A percentile compares a stretch with the other conserved stretches of the same genome.
phyloP scores from a whole-genome alignment of 2,888 invertebrate species.

The Metellina segmentata region DNA sequence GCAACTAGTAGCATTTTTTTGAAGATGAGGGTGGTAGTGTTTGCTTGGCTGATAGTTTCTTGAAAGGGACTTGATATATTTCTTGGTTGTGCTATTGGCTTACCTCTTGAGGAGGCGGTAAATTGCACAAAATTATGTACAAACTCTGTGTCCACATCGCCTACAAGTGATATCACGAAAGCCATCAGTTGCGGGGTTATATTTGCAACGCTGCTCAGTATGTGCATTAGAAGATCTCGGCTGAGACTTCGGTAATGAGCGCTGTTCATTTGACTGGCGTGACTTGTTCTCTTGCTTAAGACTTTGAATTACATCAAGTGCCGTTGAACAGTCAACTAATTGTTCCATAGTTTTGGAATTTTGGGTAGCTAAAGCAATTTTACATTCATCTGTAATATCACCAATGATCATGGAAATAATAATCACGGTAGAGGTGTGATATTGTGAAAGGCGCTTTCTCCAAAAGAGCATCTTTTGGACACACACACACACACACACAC shows the following conservation, averaged over 20 bases:
- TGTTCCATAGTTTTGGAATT: slow-evolving; percentile 12
- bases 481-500: too few relatives aligned
- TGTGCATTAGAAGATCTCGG: background rate
- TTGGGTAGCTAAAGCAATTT: slow-evolving; percentile 9
- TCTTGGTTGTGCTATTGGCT: too few relatives aligned
- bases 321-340: slow-evolving; percentile 9
- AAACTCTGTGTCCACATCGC: background rate
- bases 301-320: background rate
- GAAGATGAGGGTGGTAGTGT: too few relatives aligned
- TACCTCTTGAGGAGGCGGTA: too few relatives aligned
- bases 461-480: too few relatives aligned
- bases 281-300: background rate
- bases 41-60: too few relatives aligned
- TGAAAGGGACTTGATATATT: too few relatives aligned
- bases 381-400: background rate
- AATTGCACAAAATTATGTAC: too few relatives aligned
- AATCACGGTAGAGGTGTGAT: too few relatives aligned
- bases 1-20: too few relatives aligned
- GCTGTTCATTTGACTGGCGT: background rate
- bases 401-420: too few relatives aligned
- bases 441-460: too few relatives aligned
- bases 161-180: background rate
- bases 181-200: background rate
- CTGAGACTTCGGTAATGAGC: background rate
- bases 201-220: slow-evolving; percentile 5